Base-by-base conservation (phyloP, 2,888 invertebrate species). In the Abscondita cerata region DNA sequence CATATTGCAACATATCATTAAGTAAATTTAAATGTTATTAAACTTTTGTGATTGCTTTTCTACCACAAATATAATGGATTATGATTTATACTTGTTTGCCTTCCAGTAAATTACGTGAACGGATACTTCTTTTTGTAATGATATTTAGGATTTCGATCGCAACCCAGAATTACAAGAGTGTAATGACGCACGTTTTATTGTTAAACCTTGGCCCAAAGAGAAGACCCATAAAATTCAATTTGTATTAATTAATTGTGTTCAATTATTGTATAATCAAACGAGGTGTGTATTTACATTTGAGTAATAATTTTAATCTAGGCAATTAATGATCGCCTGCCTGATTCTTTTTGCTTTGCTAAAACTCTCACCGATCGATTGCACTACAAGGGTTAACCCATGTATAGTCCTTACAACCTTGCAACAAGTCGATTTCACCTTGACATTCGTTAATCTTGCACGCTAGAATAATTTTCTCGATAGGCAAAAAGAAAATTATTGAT, bases 401-500 rank as follows among this genome's bases (percentile, higher is more conserved):
- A 18, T 48, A 34, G 13, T 52, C 16, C 34, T 38, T 52, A 25
- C 40, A 59, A 59, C 59, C 59, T 59, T 59, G 53, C 47, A 46
- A 46, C 52, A 12, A 18, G 47, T n/a, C 48, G 47, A 48, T 59
- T 53, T 59, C 52, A 47, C 59, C 59, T 59, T 59, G 59, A 59
- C 59, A 53, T 59, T 59, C 52, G 12, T 38, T 46, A n/a, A 53
- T 48, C 51, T 33, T 59, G 47, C 59, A 52, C 40, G 59, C 46
- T 52, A 59, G 52, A 59, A 59, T 53, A 59, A 48, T 59, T 59
- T 59, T 59, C 59, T 52, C 53, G n/a, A n/a, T 41, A 40, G 38
- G 36, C 48, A 48, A 52, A 59, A 53, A 59, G 83, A 83, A 59
- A 59, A 51, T 61, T 41, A 53, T 54, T 20, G 44, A 50, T 50